Evolutionary conservation across 2,113 vertebrate genomes (phyloP).

Genomic region (Pterocles burchelli): DNA sequence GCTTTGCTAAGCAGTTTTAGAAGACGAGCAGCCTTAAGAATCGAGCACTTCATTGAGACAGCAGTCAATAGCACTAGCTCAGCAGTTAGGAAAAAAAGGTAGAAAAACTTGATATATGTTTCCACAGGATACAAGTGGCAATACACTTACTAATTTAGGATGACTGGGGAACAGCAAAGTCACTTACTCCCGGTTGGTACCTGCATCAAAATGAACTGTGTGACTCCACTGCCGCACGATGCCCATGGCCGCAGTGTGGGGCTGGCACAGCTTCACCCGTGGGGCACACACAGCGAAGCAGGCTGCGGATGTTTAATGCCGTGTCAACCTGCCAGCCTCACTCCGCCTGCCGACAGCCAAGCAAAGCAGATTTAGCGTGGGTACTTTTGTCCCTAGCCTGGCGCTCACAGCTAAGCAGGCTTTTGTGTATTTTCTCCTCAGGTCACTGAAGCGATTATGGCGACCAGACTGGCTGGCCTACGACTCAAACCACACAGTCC

Average conservation of each 20-base stretch:
- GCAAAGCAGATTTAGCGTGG: fast-evolving
- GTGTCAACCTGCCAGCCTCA: fast-evolving
- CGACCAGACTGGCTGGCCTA: not conserved
- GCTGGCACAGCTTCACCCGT: not conserved
- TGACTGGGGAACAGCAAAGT: not conserved
- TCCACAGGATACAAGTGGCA: not conserved
- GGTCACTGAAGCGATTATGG: no score
- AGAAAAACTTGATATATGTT: not conserved
- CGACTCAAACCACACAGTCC: fast-evolving
- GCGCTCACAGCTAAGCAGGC: no score
- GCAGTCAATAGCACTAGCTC: not conserved
- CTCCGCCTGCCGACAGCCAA: not conserved
- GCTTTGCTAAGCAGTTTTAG: not conserved
- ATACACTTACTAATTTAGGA: not conserved
- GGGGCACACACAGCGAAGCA: no score
- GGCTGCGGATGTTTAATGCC: fast-evolving
- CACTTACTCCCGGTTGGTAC: not conserved
- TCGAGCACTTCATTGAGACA: fast-evolving
- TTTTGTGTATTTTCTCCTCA: fast-evolving
- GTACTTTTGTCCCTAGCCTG: not conserved
- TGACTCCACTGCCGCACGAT: fast-evolving
- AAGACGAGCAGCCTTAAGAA: not conserved
- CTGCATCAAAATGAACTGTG: fast-evolving
- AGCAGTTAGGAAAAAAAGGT: not conserved
- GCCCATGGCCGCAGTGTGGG: fast-evolving